Percentiles rank a stretch among this genome's conserved stretches.
These are phyloP conservation scores for Crotalus helleri DNA, from an alignment of 2,113 vertebrate genomes.

Conservation along the genomic window DNA sequence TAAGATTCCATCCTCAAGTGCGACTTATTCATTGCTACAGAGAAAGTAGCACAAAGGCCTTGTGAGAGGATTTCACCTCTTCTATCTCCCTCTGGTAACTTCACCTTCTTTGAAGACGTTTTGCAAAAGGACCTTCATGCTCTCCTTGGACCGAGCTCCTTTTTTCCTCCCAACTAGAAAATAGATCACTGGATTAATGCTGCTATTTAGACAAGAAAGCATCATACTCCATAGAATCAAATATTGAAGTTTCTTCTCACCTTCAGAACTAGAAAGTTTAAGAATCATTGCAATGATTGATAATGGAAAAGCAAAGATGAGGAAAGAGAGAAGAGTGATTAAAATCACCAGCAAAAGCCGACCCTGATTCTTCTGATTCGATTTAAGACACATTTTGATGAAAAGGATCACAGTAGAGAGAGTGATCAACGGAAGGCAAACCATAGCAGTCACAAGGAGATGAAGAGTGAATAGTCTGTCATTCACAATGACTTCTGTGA, in stretches of 20 bases:
- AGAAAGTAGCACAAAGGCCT: background rate
- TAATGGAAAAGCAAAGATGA: constrained; percentile 33
- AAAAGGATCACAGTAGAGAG: constrained; percentile 59
- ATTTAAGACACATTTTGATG: constrained; percentile 46
- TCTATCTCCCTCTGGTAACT: background rate
- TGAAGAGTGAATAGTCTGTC: accelerated
- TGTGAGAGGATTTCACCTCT: background rate
- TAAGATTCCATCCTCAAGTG: background rate
- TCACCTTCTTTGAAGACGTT: background rate
- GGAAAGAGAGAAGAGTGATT: constrained; percentile 55
- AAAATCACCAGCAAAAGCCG: constrained; percentile 47
- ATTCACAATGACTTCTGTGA: accelerated
- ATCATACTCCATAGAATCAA: accelerated
- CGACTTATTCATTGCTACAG: background rate
- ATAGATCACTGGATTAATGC: background rate
- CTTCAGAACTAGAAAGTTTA: accelerated
- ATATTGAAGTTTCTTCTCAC: accelerated
- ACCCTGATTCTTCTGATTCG: background rate
- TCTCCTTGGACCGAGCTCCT: background rate
- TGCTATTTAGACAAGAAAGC: background rate
- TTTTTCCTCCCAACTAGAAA: background rate
- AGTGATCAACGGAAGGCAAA: constrained; percentile 53
- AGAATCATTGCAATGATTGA: accelerated
- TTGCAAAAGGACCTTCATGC: background rate
- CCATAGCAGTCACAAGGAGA: constrained; percentile 27